Percentiles rank a stretch among this genome's conserved stretches.
These are phyloP conservation scores for Adineta ricciae DNA, from an alignment of 2,888 invertebrate species.

Conservation along the genomic window DNA sequence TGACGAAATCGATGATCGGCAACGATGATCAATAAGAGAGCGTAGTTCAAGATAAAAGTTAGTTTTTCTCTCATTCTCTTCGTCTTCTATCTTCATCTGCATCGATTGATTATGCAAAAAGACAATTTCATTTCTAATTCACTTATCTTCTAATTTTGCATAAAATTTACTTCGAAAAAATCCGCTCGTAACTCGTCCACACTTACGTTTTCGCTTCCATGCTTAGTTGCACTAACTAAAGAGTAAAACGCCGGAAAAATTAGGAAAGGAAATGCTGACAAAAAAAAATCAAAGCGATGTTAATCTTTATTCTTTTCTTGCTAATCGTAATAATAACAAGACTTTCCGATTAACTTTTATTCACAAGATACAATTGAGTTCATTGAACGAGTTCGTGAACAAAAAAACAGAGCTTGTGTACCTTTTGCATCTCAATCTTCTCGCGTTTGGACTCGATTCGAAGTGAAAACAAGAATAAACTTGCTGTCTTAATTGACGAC, in stretches of 20 bases:
- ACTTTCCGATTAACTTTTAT: conserved; percentile 15
- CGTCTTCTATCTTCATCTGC: background rate
- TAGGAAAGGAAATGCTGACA: background rate
- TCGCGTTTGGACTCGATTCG: background rate
- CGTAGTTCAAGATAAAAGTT: background rate
- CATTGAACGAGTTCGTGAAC: background rate
- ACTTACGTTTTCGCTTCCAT: background rate
- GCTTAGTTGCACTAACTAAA: background rate
- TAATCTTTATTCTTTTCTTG: background rate
- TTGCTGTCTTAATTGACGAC: background rate
- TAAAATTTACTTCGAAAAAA: background rate
- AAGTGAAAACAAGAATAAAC: background rate
- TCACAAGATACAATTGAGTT: background rate
- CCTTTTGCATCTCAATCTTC: no score
- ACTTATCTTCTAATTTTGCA: conserved; percentile 16
- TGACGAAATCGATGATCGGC: conserved; percentile 4
- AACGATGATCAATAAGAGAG: background rate
- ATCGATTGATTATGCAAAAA: conserved; percentile 15
- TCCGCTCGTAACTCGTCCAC: background rate
- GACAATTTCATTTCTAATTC: conserved; percentile 16
- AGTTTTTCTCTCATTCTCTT: background rate
- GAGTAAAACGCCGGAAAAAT: background rate
- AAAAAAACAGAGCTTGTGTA: no score
- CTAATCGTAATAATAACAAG: background rate
- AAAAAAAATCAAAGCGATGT: background rate